Conservation (phyloP, 2,888 invertebrate genomes). For the Matsumyia berberina region DNA sequence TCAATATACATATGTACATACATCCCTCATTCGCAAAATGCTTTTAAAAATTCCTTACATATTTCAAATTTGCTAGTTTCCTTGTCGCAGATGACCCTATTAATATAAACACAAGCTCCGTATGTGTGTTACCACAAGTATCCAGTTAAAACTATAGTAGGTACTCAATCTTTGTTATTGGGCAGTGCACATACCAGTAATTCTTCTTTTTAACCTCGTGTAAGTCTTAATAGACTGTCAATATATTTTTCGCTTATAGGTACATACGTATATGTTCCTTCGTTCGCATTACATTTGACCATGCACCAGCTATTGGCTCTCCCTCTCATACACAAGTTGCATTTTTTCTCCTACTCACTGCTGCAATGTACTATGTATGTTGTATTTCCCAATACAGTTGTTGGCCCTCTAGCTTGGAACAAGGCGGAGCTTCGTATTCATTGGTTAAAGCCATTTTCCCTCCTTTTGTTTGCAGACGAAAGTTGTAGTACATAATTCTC, state of each 20-base stretch:
- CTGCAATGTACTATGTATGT: slow-evolving; percentile 40
- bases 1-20: no score
- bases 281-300: slow-evolving; percentile 37
- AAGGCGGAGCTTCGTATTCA: slow-evolving; percentile 83
- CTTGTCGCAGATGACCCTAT: neutral
- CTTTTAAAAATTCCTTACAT: neutral
- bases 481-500: slow-evolving; percentile 40
- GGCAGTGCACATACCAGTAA: neutral
- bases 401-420: slow-evolving; percentile 39
- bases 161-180: neutral
- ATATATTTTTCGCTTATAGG: slow-evolving; percentile 29
- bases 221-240: slow-evolving; percentile 5
- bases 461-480: slow-evolving; percentile 78
- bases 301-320: slow-evolving; percentile 27
- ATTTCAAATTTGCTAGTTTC: slow-evolving; percentile 2
- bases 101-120: neutral
- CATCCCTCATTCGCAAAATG: no score
- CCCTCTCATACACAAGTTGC: slow-evolving; percentile 40
- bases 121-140: slow-evolving; percentile 1
- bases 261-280: slow-evolving; percentile 15
- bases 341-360: slow-evolving; percentile 45
- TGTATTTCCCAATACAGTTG: slow-evolving; percentile 34
- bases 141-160: slow-evolving; percentile 3
- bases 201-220: slow-evolving; percentile 23
- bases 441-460: slow-evolving; percentile 82